Evolutionary conservation across 2,113 vertebrate genomes (phyloP).

Genomic region (Ameiurus melas): DNA sequence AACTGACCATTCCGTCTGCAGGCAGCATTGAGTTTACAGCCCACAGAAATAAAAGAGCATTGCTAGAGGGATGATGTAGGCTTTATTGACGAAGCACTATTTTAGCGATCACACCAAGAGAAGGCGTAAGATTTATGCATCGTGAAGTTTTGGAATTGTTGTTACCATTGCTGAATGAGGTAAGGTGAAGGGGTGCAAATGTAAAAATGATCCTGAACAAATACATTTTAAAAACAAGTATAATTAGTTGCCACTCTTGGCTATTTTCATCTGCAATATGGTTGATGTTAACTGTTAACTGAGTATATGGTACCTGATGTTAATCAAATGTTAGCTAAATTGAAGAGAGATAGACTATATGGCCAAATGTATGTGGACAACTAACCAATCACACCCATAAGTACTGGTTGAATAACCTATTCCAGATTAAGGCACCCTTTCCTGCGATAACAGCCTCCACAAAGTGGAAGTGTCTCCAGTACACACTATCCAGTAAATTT

Average conservation of each 20-base stretch:
- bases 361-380: not conserved
- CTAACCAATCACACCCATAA: not conserved
- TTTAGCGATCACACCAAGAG: not conserved
- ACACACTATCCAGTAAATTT: not conserved
- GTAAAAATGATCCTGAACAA: not conserved
- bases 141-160: not conserved
- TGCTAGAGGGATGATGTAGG: not conserved
- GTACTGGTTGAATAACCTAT: not conserved
- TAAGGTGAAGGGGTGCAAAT: not conserved
- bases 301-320: too few relatives aligned
- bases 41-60: not conserved
- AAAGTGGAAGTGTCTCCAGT: not conserved
- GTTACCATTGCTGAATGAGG: not conserved
- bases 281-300: too few relatives aligned
- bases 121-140: not conserved
- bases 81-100: not conserved
- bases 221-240: not conserved
- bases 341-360: not conserved
- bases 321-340: not conserved
- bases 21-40: not conserved
- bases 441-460: not conserved
- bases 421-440: not conserved
- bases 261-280: not conserved
- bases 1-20: not conserved
- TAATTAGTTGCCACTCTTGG: not conserved